phyloP scores from a whole-genome alignment of 2,888 invertebrate species.

The Meliscaeva auricollis region DNA sequence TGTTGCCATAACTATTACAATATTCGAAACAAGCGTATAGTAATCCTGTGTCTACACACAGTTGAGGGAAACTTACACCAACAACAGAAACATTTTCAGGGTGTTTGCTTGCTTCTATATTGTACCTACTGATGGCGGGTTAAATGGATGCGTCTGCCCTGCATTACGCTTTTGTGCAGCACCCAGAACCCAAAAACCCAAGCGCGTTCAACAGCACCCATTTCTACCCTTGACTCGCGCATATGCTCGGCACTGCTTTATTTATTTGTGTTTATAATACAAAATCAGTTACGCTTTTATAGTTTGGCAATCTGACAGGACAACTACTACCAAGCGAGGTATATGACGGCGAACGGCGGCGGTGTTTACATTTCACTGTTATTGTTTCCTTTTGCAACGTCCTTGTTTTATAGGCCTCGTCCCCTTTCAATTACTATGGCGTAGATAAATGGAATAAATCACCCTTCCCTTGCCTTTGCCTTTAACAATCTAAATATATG shows the following conservation, averaged over 20 bases:
- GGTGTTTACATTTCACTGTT: conserved; percentile 83
- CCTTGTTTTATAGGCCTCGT: conserved; percentile 78
- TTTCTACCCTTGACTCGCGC: conserved; percentile 72
- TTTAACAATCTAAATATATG: not conserved
- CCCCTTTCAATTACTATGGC: conserved; percentile 75
- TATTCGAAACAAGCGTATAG: conserved; percentile 41
- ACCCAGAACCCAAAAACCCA: conserved; percentile 40
- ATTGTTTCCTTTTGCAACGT: conserved; percentile 82
- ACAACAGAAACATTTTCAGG: conserved; percentile 36
- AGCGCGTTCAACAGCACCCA: conserved; percentile 62
- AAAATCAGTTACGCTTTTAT: conserved; percentile 84
- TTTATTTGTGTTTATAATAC: conserved; percentile 84
- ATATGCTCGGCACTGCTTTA: conserved; percentile 80
- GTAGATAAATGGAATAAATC: conserved; percentile 73
- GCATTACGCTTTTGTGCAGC: conserved; percentile 56
- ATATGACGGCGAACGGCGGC: conserved; percentile 75
- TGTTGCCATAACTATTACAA: conserved; percentile 67
- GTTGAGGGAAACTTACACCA: conserved; percentile 64
- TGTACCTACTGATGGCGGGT: conserved; percentile 55
- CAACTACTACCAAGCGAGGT: conserved; percentile 68
- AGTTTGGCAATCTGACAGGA: conserved; percentile 74
- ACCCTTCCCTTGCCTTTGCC: conserved; percentile 60
- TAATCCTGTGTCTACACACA: conserved; percentile 64
- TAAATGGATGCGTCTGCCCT: conserved; percentile 74
- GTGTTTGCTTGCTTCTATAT: conserved; percentile 8